Evolutionary conservation across 1,140 invertebrate species (phyloP), one percentile per base, ranked within the genome.

Genomic region (Steinernema feltiae): DNA sequence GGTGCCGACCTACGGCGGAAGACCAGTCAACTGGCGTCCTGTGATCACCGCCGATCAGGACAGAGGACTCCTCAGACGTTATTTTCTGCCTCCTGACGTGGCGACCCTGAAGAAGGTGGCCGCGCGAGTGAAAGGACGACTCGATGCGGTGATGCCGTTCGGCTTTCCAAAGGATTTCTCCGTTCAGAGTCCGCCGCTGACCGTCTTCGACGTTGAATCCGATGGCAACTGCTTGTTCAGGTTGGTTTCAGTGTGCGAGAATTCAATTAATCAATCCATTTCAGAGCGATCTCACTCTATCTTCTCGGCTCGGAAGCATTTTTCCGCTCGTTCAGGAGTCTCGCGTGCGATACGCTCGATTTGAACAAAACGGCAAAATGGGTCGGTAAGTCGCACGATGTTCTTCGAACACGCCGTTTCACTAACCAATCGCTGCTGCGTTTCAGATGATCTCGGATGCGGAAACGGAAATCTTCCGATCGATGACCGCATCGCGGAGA

Each of bases 211-310:
- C 24, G 53, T 63, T 3, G 53, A 63, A 21, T 63, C 53, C 53
- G 53, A 63, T 27, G 53, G 53, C 2, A 63, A 63, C 53, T 63
- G 53, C 24, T 27, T 63, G 15, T 63, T 63, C 53, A 63, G 53
- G 53, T 63, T 15, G 7, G n/a, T n/a, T n/a, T n/a, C n/a, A n/a
- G n/a, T n/a, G n/a, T n/a, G n/a, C n/a, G n/a, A n/a, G n/a, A 63
- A 15, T 15, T 63, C 24, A 15, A 63, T n/a, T n/a, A n/a, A 3
- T 27, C 24, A 15, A 15, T 63, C 53, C 24, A 21, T 63, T 63
- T 63, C 24, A 63, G 53, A 63, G 53, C 53, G 7, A 27, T 63
- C 3, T 63, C 53, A 3, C 15, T 63, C 7, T 63, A 63, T 27
- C 53, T 63, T 27, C 53, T 63, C 24, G 53, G 53, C 15, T n/a